Conservation (phyloP, 2,113 vertebrate species). For the Engraulis encrasicolus region DNA sequence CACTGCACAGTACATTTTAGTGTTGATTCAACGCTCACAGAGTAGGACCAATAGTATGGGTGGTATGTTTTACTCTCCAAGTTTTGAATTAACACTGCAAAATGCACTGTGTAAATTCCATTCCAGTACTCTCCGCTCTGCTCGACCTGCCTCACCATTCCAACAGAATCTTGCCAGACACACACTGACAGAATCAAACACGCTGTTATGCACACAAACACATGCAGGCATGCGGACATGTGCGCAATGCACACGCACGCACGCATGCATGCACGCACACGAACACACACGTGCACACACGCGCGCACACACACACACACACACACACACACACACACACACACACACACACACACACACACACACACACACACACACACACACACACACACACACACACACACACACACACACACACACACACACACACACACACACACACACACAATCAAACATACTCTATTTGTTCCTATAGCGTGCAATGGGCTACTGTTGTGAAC, state of each 20-base stretch:
- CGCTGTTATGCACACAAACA: neutral
- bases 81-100: too few relatives aligned
- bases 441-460: neutral
- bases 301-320: neutral
- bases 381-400: conserved; percentile 19
- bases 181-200: neutral
- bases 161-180: neutral
- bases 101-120: too few relatives aligned
- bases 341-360: neutral
- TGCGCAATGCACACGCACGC: neutral
- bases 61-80: too few relatives aligned
- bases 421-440: neutral
- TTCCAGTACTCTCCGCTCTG: too few relatives aligned
- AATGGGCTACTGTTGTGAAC: neutral
- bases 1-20: too few relatives aligned
- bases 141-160: neutral
- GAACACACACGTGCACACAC: neutral
- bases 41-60: too few relatives aligned
- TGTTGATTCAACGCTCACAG: too few relatives aligned
- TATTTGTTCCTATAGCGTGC: too few relatives aligned
- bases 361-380: conserved; percentile 14
- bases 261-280: neutral
- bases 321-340: neutral
- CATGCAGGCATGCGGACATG: neutral
- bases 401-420: neutral